phyloP scores from a whole-genome alignment of 2,113 vertebrate genomes.

The Carlito syrichta region DNA sequence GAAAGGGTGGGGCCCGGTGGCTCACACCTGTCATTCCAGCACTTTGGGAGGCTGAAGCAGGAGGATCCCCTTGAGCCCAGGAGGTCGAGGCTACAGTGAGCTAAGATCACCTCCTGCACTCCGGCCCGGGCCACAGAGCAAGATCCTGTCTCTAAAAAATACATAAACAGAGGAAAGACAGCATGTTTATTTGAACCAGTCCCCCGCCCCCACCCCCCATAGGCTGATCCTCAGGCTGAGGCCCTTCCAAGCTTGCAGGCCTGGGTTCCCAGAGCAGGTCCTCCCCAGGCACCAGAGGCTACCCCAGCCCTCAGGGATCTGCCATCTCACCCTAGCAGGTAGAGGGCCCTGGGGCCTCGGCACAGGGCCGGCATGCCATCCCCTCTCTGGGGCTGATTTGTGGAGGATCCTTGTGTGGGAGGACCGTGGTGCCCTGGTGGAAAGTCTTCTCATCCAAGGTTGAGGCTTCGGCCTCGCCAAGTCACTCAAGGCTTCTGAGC shows the following conservation, averaged over 20 bases:
- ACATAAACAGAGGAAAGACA: background rate
- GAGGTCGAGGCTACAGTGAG: no score
- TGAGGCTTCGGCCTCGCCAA: background rate
- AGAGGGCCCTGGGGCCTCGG: background rate
- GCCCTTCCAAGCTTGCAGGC: background rate
- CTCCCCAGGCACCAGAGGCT: background rate
- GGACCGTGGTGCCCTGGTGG: no score
- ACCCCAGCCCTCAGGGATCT: background rate
- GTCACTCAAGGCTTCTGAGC: background rate
- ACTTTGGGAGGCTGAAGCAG: no score
- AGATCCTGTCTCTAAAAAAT: no score
- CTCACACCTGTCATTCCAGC: no score
- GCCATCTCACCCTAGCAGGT: background rate
- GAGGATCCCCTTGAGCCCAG: no score
- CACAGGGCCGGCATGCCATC: background rate
- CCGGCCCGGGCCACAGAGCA: no score
- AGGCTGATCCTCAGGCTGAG: background rate
- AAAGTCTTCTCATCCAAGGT: fast-evolving
- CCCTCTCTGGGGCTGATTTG: background rate
- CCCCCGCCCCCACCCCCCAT: background rate
- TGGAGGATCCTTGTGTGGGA: background rate
- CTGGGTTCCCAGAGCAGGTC: no score
- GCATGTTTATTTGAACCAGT: background rate
- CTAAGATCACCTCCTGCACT: no score
- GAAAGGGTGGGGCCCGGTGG: no score